Conservation (phyloP, 2,113 vertebrate species). For the Balaeniceps rex region DNA sequence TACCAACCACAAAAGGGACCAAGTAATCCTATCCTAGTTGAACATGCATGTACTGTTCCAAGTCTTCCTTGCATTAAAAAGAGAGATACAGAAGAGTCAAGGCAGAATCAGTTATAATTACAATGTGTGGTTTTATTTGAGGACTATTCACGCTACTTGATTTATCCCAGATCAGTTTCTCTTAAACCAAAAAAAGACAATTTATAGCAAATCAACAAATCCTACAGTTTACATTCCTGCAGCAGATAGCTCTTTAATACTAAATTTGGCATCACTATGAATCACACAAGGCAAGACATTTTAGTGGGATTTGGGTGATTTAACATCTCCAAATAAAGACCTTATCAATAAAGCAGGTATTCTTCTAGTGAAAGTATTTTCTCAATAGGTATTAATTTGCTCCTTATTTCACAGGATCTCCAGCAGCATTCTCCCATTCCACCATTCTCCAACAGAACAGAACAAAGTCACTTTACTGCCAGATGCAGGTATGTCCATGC, state of each 20-base stretch:
- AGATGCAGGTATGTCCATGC: background rate
- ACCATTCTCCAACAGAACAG: background rate
- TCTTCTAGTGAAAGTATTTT: background rate
- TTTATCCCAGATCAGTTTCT: background rate
- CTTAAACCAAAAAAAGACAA: background rate
- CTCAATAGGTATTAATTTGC: background rate
- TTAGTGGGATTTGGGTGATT: background rate
- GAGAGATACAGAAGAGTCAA: background rate
- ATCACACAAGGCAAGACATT: background rate
- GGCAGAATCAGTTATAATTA: background rate
- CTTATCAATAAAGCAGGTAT: background rate
- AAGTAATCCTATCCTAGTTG: background rate
- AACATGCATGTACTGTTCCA: fast-evolving
- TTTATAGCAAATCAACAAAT: background rate
- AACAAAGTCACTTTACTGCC: background rate
- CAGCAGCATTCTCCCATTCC: background rate
- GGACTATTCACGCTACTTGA: background rate
- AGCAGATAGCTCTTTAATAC: background rate
- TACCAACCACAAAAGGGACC: background rate
- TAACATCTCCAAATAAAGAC: background rate
- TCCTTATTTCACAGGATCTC: background rate
- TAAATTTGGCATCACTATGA: background rate
- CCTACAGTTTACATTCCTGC: background rate
- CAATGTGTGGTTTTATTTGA: background rate
- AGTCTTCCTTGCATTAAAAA: background rate